Percentiles rank a stretch among this genome's conserved stretches.
phyloP scores from a whole-genome alignment of 2,888 invertebrate species.

The Microplitis deprimator region DNA sequence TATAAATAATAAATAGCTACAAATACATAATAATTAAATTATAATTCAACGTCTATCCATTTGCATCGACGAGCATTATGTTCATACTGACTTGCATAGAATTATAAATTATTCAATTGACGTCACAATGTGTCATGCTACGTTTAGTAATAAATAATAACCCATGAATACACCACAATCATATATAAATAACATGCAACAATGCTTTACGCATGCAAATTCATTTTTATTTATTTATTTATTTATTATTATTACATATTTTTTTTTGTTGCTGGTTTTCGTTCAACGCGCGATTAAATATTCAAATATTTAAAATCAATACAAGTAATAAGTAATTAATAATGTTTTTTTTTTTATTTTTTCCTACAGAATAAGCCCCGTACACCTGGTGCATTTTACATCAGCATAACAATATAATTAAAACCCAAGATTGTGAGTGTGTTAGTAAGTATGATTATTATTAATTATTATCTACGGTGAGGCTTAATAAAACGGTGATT shows the following conservation, averaged over 20 bases:
- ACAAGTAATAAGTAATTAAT: neutral
- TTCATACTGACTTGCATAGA: neutral
- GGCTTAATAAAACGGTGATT: neutral
- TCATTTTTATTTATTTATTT: neutral
- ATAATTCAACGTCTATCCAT: neutral
- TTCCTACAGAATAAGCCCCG: neutral
- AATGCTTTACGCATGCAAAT: conserved; percentile 2
- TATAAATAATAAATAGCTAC: neutral
- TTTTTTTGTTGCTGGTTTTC: neutral
- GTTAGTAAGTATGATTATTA: neutral
- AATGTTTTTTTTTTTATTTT: neutral
- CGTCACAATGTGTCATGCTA: conserved; percentile 25
- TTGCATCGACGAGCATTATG: neutral
- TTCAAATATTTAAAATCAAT: neutral
- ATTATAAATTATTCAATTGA: conserved; percentile 14
- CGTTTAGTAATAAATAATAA: neutral
- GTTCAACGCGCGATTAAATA: neutral
- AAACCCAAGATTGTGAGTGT: neutral
- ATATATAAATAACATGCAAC: conserved; percentile 5
- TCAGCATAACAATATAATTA: neutral
- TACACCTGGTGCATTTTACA: conserved; percentile 30
- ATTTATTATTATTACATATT: neutral
- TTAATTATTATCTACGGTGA: conserved; percentile 11
- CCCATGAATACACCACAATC: neutral
- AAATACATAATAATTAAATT: neutral